Percentiles rank a stretch among this genome's conserved stretches.
Conservation (phyloP, 2,888 invertebrate species). For the Tuta absoluta region DNA sequence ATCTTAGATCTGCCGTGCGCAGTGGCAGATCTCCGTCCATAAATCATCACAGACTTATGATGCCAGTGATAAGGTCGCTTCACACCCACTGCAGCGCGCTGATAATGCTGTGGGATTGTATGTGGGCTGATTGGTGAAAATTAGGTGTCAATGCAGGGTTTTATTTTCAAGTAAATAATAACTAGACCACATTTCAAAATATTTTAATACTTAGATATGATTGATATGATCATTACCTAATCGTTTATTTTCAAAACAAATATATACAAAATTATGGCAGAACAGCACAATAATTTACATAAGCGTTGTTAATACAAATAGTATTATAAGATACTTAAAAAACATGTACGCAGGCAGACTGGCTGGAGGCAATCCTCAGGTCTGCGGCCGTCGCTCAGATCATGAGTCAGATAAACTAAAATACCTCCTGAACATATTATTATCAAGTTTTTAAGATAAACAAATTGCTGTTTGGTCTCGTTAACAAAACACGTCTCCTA, state of each 20-base stretch:
- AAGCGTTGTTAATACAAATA: not conserved
- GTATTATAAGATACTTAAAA: not conserved
- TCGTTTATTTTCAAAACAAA: not conserved
- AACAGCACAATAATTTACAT: not conserved
- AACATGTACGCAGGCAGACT: constrained; percentile 16
- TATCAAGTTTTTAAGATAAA: constrained; percentile 46
- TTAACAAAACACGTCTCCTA: constrained; percentile 52
- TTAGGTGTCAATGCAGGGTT: not conserved
- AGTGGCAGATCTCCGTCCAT: constrained; percentile 61
- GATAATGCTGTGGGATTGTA: not conserved
- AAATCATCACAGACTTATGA: constrained; percentile 66
- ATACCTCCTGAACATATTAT: constrained; percentile 26
- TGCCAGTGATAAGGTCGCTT: constrained; percentile 63
- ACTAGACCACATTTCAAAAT: not conserved
- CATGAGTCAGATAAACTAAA: constrained; percentile 14
- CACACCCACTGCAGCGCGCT: constrained; percentile 37
- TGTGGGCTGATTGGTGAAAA: not conserved
- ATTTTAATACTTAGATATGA: not conserved
- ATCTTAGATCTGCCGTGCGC: constrained; percentile 45
- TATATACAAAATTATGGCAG: not conserved
- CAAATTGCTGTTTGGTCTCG: constrained; percentile 52
- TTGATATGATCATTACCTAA: not conserved
- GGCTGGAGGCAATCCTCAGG: constrained; percentile 5
- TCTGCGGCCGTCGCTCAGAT: constrained; percentile 3
- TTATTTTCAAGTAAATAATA: not conserved